Conservation (phyloP, 1,140 invertebrate genomes). For the Heliothis virescens region DNA sequence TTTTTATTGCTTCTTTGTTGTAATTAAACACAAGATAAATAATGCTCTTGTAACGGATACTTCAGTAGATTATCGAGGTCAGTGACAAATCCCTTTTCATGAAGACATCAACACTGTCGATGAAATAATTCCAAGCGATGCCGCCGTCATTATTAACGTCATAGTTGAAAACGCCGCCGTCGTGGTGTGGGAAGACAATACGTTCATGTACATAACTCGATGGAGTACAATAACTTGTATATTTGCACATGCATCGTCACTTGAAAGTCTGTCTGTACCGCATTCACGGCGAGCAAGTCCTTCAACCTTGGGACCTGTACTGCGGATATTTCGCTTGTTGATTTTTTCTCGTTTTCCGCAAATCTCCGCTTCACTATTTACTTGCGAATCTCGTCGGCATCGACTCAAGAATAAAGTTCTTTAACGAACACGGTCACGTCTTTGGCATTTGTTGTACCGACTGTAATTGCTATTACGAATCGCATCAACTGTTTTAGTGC, state of each 20-base stretch:
- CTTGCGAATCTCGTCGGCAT: slow-evolving; percentile 49
- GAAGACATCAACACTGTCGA: slow-evolving; percentile 2
- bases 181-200: slow-evolving; percentile 42
- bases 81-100: slow-evolving; percentile 26
- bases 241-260: slow-evolving; percentile 66
- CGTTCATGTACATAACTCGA: slow-evolving; percentile 16
- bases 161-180: slow-evolving; percentile 13
- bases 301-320: slow-evolving; percentile 73
- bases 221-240: slow-evolving; percentile 54
- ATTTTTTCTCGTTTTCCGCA: slow-evolving; percentile 78
- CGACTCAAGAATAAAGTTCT: slow-evolving; percentile 1
- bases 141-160: slow-evolving; percentile 12
- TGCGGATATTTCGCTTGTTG: slow-evolving; percentile 73
- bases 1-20: slow-evolving; percentile 4
- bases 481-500: slow-evolving; percentile 10
- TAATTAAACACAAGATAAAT: slow-evolving; percentile 31
- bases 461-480: slow-evolving; percentile 32
- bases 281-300: slow-evolving; percentile 76
- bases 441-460: slow-evolving; percentile 40
- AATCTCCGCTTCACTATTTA: slow-evolving; percentile 60
- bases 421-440: slow-evolving; percentile 39
- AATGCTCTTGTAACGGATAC: slow-evolving; percentile 19
- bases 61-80: slow-evolving; percentile 23
- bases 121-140: background rate
- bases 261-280: slow-evolving; percentile 75